phyloP scores from a whole-genome alignment of 2,888 invertebrate genomes.

The Volucella bombylans region DNA sequence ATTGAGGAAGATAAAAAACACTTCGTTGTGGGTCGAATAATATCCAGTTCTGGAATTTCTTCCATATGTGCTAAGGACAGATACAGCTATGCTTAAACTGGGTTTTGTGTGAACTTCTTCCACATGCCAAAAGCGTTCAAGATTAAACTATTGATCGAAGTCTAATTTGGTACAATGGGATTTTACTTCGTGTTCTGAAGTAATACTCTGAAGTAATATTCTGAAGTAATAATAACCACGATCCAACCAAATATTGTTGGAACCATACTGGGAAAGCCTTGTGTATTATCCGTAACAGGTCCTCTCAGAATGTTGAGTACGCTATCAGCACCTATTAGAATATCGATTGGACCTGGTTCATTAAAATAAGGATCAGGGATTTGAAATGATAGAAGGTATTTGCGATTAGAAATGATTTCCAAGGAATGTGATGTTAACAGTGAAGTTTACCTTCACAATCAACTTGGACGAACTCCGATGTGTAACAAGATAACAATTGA shows the following conservation, averaged over 20 bases:
- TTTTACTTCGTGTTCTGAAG: no score
- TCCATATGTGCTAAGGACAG: neutral
- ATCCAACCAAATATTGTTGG: constrained; percentile 23
- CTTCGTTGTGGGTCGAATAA: neutral
- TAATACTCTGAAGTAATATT: no score
- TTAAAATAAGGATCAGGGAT: constrained; percentile 10
- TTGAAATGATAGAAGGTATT: neutral
- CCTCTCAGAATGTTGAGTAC: constrained; percentile 9
- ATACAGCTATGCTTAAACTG: neutral
- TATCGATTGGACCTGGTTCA: constrained; percentile 1
- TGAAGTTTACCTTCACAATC: constrained; percentile 19
- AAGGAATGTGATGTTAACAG: constrained; percentile 28
- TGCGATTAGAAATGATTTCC: constrained; percentile 2
- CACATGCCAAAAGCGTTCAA: constrained; percentile 3
- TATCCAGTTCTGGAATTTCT: neutral
- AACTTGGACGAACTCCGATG: constrained; percentile 28
- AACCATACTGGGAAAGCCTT: neutral
- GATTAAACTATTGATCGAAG: constrained; percentile 15
- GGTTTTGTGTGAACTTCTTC: constrained; percentile 4
- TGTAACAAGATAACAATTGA: constrained; percentile 38
- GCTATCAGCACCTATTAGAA: constrained; percentile 22
- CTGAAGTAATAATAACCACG: neutral
- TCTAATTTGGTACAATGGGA: neutral
- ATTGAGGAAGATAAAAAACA: neutral
- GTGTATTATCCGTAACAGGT: neutral